Base-by-base conservation (phyloP, 2,888 invertebrate genomes). In the Salticus scenicus region DNA sequence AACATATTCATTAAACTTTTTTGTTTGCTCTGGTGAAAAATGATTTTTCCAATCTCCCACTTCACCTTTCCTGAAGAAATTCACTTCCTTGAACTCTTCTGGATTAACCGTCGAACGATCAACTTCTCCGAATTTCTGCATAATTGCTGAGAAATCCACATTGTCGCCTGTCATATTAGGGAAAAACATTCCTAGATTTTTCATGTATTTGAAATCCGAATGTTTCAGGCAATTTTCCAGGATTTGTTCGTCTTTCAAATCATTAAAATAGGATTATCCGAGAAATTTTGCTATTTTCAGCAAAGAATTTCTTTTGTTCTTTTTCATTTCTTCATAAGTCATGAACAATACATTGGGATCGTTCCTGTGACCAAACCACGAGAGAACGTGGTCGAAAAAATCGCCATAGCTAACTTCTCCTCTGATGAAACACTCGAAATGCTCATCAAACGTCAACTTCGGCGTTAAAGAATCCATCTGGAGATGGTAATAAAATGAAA, bases 31-130 rank as follows among this genome's bases (percentile, higher is more conserved):
- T 33, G 90, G 89, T 0, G 90, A 90, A 88, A 92, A 91, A 80
- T 91, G 89, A 64, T 90, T 90, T 87, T 90, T 90, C 91, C 92
- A 92, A 87, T 92, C 91, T 10, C 92, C 92, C 7, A 92, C 90
- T 24, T 88, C 87, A n/a, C 91, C 91, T 90, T 89, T 89, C 7
- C 89, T 64, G 70, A 89, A 79, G 28, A 87, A 81, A 30, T 47
- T 31, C 1, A 81, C 72, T 31, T 77, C 74, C n/a, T 17, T 81
- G 24, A 69, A 63, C 28, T 12, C 30, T n/a, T 41, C 20, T 1
- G 37, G 20, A 24, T 41, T 28, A 17, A 20, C 73, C 1, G 2
- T 78, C 1, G 24, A 24, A 14, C 69, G 27, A 27, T 73, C 73
- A 0, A 73, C 41, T 41, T 78, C 42, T 2, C 67, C 83, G 5